Percentiles rank a stretch among this genome's conserved stretches.
These are phyloP conservation scores for Amiota minor DNA, from an alignment of 2,888 invertebrate species.

Conservation along the genomic window DNA sequence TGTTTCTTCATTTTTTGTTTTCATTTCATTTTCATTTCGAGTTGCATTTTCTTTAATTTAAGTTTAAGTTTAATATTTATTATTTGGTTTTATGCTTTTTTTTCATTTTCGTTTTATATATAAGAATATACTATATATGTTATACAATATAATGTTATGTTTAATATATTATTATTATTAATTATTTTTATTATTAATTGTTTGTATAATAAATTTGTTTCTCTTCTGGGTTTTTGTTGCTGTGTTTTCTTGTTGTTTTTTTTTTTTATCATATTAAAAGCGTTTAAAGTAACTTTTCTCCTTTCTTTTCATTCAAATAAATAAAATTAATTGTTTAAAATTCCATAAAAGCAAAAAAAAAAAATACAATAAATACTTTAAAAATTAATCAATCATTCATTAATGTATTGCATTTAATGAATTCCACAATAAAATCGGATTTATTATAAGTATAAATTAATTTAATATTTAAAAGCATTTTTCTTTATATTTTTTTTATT, in stretches of 20 bases:
- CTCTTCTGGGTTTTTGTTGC: too few species aligned
- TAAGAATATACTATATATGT: conserved; percentile 29
- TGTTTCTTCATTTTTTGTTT: conserved; percentile 1
- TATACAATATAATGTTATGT: neutral
- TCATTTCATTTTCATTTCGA: conserved; percentile 11
- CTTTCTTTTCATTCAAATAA: conserved; percentile 41
- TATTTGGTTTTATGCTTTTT: conserved; percentile 49
- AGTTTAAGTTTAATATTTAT: conserved; percentile 55
- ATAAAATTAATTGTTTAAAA: conserved; percentile 52
- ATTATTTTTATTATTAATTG: too few species aligned
- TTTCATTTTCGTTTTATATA: conserved; percentile 20
- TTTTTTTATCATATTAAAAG: conserved; percentile 10
- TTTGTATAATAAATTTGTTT: too few species aligned
- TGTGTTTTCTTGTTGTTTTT: neutral
- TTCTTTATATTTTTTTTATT: conserved; percentile 34
- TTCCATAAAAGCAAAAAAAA: conserved; percentile 59
- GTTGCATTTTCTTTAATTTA: conserved; percentile 32
- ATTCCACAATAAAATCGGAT: neutral
- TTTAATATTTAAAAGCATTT: conserved; percentile 58
- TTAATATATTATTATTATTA: neutral
- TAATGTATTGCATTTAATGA: neutral
- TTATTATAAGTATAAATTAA: neutral
- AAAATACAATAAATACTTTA: too few species aligned
- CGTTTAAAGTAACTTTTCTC: conserved; percentile 29
- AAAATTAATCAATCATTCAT: conserved; percentile 2